Evolutionary conservation across 2,113 vertebrate species (phyloP).

Genomic region (Oreocharis arfaki): DNA sequence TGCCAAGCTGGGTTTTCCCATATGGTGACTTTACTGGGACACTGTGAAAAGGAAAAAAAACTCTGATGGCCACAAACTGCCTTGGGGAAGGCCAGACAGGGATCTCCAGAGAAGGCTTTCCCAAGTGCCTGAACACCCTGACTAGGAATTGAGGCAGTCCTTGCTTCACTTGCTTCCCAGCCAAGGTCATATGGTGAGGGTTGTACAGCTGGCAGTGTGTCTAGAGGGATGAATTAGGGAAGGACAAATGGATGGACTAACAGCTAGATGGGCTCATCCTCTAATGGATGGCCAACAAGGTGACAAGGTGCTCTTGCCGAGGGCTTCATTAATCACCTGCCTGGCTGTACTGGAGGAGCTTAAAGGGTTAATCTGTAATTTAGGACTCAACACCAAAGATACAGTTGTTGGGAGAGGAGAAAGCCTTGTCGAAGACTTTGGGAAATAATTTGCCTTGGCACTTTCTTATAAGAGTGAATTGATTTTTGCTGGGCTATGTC

Average conservation of each 20-base stretch:
- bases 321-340: not conserved
- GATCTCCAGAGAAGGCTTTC: not conserved
- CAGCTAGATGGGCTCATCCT: not conserved
- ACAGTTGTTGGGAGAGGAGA: not conserved
- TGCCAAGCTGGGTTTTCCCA: not conserved
- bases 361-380: conserved; percentile 24
- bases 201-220: fast-evolving
- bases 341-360: not conserved
- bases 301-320: not conserved
- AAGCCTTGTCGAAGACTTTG: not conserved
- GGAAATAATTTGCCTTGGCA: conserved; percentile 67
- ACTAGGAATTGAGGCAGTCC: not conserved
- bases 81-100: not conserved
- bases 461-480: conserved; percentile 63
- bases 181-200: not conserved
- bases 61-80: not conserved
- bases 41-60: not conserved
- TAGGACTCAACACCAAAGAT: not conserved
- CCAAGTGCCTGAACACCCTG: not conserved
- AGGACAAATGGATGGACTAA: not conserved
- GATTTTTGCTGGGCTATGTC: conserved; percentile 65
- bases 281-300: not conserved
- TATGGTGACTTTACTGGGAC: not conserved
- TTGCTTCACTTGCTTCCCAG: not conserved
- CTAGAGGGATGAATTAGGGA: not conserved